Evolutionary conservation across 64 coral and sea anemone species (phyloP).

Genomic region (Montipora cactus): DNA sequence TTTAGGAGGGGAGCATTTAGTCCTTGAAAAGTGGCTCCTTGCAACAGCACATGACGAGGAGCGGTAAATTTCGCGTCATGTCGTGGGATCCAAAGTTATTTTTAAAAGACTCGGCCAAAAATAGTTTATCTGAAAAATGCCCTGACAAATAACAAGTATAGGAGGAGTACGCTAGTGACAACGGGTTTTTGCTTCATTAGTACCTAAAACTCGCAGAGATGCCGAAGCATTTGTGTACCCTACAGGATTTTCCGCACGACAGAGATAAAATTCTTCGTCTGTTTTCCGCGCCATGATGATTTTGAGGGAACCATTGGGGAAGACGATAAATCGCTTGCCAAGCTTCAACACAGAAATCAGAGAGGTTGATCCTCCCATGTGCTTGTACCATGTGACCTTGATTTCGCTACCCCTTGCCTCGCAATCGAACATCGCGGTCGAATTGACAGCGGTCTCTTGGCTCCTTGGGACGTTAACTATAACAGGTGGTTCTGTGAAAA

Average conservation of each 20-base stretch:
- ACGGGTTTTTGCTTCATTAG: no score
- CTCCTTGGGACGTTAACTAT: slow-evolving; percentile 40
- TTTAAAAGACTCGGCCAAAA: no score
- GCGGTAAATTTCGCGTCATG: no score
- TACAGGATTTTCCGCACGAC: slow-evolving; percentile 73
- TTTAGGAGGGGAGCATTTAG: no score
- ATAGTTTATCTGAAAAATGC: no score
- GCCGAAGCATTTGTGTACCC: slow-evolving; percentile 67
- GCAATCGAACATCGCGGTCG: slow-evolving; percentile 76
- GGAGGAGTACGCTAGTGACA: no score
- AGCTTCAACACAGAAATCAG: slow-evolving; percentile 59
- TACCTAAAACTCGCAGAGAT: slow-evolving; percentile 82
- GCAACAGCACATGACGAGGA: no score
- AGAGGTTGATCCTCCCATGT: background rate
- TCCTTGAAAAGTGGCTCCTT: no score
- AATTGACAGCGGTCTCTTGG: slow-evolving; percentile 61
- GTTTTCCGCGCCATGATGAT: slow-evolving; percentile 65
- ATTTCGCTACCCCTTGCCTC: slow-evolving; percentile 41
- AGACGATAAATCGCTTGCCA: slow-evolving; percentile 71
- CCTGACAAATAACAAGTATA: background rate
- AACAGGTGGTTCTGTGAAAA: slow-evolving; percentile 66
- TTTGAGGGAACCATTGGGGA: slow-evolving; percentile 72
- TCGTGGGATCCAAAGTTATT: no score
- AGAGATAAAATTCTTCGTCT: slow-evolving; percentile 79
- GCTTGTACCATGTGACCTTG: slow-evolving; percentile 71